phyloP scores from a whole-genome alignment of 1,140 invertebrate species.

The Parapsyche elsis region DNA sequence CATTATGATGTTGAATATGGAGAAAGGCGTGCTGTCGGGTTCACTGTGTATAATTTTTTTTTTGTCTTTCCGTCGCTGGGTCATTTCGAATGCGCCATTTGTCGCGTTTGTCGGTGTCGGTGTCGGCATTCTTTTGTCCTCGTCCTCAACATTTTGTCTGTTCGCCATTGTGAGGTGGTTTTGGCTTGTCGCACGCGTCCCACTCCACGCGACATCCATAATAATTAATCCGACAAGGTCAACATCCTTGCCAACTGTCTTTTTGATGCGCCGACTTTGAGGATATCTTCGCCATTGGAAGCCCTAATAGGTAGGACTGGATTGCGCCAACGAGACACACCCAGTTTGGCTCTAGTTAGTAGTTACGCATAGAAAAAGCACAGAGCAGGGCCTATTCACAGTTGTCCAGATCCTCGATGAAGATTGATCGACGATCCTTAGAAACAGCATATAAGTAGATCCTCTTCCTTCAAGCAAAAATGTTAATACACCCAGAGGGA shows the following conservation, averaged over 20 bases:
- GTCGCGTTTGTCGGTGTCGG: background rate
- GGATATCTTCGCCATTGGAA: background rate
- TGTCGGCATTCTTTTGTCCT: background rate
- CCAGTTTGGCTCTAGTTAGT: no score
- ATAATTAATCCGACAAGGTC: slow-evolving; percentile 2
- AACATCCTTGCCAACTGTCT: background rate
- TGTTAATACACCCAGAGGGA: no score
- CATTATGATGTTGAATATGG: slow-evolving; percentile 7
- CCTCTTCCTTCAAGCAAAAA: no score
- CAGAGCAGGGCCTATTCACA: no score
- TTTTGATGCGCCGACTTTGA: background rate
- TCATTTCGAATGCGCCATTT: slow-evolving; percentile 25
- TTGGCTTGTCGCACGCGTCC: background rate
- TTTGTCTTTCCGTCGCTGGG: background rate
- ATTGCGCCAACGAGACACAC: no score
- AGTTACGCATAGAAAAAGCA: no score
- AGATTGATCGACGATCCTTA: no score
- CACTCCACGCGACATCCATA: slow-evolving; percentile 5
- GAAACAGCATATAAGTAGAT: no score
- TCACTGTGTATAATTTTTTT: slow-evolving; percentile 30
- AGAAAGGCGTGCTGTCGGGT: slow-evolving; percentile 3
- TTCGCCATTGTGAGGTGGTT: background rate
- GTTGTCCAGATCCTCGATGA: no score
- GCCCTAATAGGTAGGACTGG: background rate
- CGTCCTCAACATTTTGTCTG: background rate